Conservation (phyloP, 2,113 vertebrate species). For the Platichthys flesus region DNA sequence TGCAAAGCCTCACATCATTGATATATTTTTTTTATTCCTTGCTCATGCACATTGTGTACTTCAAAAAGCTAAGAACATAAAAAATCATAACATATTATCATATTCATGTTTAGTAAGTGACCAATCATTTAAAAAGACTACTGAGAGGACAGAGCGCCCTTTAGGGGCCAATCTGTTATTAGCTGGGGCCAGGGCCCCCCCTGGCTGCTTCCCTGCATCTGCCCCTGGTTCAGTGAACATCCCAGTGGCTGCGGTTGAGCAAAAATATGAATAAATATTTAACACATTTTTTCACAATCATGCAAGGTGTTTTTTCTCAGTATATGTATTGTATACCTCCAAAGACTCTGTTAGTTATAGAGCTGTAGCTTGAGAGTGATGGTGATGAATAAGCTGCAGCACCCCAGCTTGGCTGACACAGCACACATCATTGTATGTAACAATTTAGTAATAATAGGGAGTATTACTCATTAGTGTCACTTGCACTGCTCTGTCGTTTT, state of each 20-base stretch:
- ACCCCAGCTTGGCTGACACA: slow-evolving; percentile 21
- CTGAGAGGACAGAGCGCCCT: too few species aligned
- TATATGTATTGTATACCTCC: slow-evolving; percentile 12
- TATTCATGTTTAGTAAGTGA: too few species aligned
- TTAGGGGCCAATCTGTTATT: too few species aligned
- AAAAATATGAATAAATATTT: neutral
- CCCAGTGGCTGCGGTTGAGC: neutral
- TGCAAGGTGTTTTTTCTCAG: slow-evolving; percentile 8
- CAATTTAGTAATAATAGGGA: slow-evolving; percentile 3
- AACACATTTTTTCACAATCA: neutral
- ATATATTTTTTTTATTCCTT: too few species aligned
- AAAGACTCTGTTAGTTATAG: slow-evolving; percentile 33
- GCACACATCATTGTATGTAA: slow-evolving; percentile 10
- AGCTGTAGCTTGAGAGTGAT: slow-evolving; percentile 28
- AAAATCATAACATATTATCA: too few species aligned
- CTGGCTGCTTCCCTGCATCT: too few species aligned
- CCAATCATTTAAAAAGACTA: too few species aligned
- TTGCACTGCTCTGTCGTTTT: slow-evolving; percentile 1
- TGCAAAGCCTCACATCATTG: too few species aligned
- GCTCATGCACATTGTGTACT: too few species aligned
- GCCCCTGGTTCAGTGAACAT: slow-evolving; percentile 4
- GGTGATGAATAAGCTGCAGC: slow-evolving; percentile 32
- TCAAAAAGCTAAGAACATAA: too few species aligned
- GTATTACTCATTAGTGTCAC: slow-evolving; percentile 22
- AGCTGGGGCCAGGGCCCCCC: too few species aligned